Evolutionary conservation across 2,113 vertebrate species (phyloP).

Genomic region (Elephantulus edwardii): DNA sequence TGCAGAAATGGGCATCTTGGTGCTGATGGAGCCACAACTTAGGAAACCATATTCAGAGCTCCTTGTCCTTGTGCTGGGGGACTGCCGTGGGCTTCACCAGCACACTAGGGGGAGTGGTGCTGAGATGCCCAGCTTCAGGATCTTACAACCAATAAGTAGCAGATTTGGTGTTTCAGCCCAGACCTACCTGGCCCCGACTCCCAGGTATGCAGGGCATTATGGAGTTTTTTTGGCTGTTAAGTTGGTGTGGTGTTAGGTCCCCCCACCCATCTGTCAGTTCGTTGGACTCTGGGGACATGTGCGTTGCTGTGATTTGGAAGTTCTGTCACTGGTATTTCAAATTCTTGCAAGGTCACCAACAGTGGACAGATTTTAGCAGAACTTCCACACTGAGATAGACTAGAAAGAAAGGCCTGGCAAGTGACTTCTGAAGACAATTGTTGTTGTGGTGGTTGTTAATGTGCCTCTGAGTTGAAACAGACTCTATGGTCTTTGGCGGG

Average conservation of each 20-base stretch:
- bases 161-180: background rate
- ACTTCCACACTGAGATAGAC: background rate
- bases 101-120: rapidly evolving
- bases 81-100: background rate
- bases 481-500: too few species aligned
- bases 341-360: background rate
- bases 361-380: background rate
- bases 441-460: too few species aligned
- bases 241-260: background rate
- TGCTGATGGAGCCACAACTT: background rate
- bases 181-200: background rate
- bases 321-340: background rate
- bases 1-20: background rate
- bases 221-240: background rate
- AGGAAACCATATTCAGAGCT: background rate
- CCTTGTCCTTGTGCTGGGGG: background rate
- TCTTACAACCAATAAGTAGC: background rate
- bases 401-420: background rate
- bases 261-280: background rate
- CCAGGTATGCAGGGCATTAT: rapidly evolving
- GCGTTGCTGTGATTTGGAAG: background rate
- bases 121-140: background rate
- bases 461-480: too few species aligned
- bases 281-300: background rate
- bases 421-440: background rate